Percentiles rank a stretch among this genome's conserved stretches.
phyloP scores from a whole-genome alignment of 2,888 invertebrate species.

The Prostheceraeus crozeri region DNA sequence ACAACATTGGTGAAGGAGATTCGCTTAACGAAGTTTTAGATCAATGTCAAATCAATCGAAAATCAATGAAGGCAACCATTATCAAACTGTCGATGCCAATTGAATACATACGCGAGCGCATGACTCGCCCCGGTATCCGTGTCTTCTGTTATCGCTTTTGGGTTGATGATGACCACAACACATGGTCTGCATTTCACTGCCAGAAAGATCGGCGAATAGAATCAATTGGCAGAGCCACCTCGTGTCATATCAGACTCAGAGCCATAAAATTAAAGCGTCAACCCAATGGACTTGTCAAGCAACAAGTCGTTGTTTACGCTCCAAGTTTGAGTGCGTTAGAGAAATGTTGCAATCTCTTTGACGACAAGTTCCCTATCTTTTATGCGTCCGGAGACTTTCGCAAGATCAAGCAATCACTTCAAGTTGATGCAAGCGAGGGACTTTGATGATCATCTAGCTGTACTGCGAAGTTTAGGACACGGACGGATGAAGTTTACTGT shows the following conservation, averaged over 20 bases:
- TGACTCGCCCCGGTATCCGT: neutral
- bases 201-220: conserved; percentile 37
- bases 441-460: too few species aligned
- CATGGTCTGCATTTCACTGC: conserved; percentile 31
- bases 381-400: conserved; percentile 33
- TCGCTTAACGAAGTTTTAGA: too few species aligned
- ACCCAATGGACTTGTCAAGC: conserved; percentile 29
- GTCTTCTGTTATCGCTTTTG: conserved; percentile 32
- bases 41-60: conserved; percentile 17
- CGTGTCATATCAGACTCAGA: conserved; percentile 34
- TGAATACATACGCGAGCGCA: neutral
- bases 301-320: conserved; percentile 32
- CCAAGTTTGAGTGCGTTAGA: conserved; percentile 27
- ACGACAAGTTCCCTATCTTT: conserved; percentile 32
- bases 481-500: too few species aligned
- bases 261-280: conserved; percentile 16
- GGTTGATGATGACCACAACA: conserved; percentile 15
- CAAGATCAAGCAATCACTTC: too few species aligned
- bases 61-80: neutral
- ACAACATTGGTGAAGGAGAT: too few species aligned
- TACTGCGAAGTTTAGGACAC: too few species aligned
- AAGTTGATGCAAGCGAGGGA: too few species aligned
- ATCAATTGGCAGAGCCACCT: conserved; percentile 31
- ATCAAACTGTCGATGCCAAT: neutral
- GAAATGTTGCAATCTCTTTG: conserved; percentile 34